Base-by-base conservation (phyloP, 2,797 vertebrate genomes). In the Loris lydekkerianus region DNA sequence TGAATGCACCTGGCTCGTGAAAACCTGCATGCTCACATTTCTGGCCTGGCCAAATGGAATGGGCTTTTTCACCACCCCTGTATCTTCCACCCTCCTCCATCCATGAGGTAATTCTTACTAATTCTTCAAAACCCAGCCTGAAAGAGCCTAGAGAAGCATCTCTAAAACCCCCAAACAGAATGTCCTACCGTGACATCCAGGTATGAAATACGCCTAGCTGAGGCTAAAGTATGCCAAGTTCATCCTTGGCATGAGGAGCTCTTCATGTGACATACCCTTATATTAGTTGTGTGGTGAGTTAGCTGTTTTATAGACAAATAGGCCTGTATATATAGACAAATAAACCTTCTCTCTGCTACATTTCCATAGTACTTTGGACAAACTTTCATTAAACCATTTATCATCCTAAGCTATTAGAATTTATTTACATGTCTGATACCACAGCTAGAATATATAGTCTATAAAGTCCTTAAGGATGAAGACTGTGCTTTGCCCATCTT, bases 351-450 rank as follows among this genome's bases (percentile, higher is more conserved):
- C 49, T 89, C 46, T 87, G 34, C 46, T 96, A 43, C 56, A 85
- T 31, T 94, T 88, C 17, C 11, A 14, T 29, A 85, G 61, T 61
- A 94, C 37, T 60, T 90, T 75, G 53, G 75, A 76, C 18, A 95
- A 89, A 31, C 2, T 25, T 81, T 94, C 58, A 94, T 86, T 85
- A 91, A 93, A 86, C 37, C 6, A 58, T 63, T 58, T 86, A 92
- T 70, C 20, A 37, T 8, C 89, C 17, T 34, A 40, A 92, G 25
- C 49, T 70, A 56, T 49, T 40, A 49, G 60, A 43, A 53, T 94
- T 93, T 86, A 82, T 49, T 78, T 86, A 88, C 7, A 27, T 29
- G 25, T 58, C 31, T 91, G 20, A 92, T 65, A 56, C 77, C 81
- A 95, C 18, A 83, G 75, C 14, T 90, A 75, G 56, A 92, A 81